Evolutionary conservation across 2,888 invertebrate genomes (phyloP), one percentile per base, ranked within the genome.

Genomic region (Tenthredo scrophulariae): DNA sequence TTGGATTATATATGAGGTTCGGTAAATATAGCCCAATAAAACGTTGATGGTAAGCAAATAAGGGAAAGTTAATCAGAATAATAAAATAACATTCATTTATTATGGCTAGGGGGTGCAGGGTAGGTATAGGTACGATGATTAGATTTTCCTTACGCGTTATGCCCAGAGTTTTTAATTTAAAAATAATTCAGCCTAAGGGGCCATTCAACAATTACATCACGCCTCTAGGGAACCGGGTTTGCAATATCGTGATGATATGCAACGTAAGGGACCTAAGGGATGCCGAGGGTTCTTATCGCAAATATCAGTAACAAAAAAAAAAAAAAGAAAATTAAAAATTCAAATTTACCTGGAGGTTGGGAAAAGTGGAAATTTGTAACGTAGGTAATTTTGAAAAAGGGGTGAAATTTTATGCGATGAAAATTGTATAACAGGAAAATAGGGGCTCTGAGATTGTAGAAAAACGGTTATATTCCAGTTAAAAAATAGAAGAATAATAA

Each of bases 11-110:
- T 43, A 43, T n/a, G 43, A 22, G 72, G 22, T 33, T 74, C 18
- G 72, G 72, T 43, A 43, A 74, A 74, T 74, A 40, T 10, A n/a
- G 72, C 13, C 29, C 22, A 43, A 43, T 74, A 74, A 74, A 40
- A 74, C 22, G 43, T n/a, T 43, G 54, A 54, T 74, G 54, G 50
- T 54, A 26, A 54, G 50, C 54, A 50, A 77, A 77, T 77, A 50
- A n/a, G 15, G 29, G 18, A 77, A 50, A 33, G 77, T 77, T 54
- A 54, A 77, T 77, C 18, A 46, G 54, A 77, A 77, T 77, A 29
- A 54, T 77, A 54, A 77, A 77, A 77, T 77, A 40, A 77, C 10
- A 54, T 77, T 77, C 18, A 26, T 50, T 54, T n/a, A 77, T 54
- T 18, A 33, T 13, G 18, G 33, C 26, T 26, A 10, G 70, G 18